Base-by-base conservation (phyloP, 2,113 vertebrate genomes). In the Thalassarche chlororhynchos region DNA sequence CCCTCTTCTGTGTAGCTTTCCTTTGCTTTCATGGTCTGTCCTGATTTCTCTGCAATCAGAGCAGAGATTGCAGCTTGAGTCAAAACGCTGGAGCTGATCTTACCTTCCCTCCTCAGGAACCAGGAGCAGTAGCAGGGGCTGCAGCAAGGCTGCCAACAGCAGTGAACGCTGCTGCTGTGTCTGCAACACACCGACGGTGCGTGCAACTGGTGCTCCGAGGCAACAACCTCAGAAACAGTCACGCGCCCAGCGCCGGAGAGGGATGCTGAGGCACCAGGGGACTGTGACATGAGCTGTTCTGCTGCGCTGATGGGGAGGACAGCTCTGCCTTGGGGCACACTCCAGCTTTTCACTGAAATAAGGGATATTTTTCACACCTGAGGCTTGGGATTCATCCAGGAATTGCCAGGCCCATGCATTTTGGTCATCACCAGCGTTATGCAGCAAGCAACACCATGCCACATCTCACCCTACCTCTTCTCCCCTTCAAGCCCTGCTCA, bases 221-320 rank as follows among this genome's bases (percentile, higher is more conserved):
- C 57, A 75, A 16, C 46, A 86, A 10, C 57, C 70, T 42, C 55
- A 38, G 74, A 5, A 28, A 54, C 34, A 60, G 44, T 0, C 77
- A 20, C 0, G 1, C 1, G 3, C 19, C 40, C 64, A 60, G 55
- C 0, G 0, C 71, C 5, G 3, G 28, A 55, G 32, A 28, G 47
- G 6, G 44, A 55, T 34, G 58, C 81, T 38, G 54, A 61, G 77
- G 38, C 84, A 82, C 14, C 65, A 54, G 49, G 32, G 60, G 60
- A 82, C 29, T 1, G 3, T 29, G 82, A 12, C 72, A 68, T 0
- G 1, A 83, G 38, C 51, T 57, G 34, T 15, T 68, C 24, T 51
- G 61, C 58, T 69, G 60, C 4, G 1, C 8, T 6, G 14, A 69
- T 0, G 6, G 51, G 23, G 29, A 57, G 16, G 42, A 44, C 58